Percentiles rank a stretch among this genome's conserved stretches.
Conservation (phyloP, 1,140 invertebrate species). For the Drosophila lacertosa region DNA sequence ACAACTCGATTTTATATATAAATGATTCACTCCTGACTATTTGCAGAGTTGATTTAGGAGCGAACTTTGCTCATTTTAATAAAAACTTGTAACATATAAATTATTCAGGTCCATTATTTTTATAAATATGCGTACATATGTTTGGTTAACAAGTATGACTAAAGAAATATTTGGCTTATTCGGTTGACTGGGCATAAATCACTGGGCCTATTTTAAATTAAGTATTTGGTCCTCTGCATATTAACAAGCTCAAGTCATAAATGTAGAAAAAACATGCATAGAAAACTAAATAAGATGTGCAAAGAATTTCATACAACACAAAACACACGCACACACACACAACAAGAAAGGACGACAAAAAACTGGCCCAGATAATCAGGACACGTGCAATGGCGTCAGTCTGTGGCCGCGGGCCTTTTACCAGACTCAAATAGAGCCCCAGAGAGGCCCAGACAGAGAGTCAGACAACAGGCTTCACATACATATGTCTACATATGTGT, state of each 20-base stretch:
- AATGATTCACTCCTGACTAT: too few relatives aligned
- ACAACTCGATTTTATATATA: too few relatives aligned
- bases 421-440: slow-evolving; percentile 39
- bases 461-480: slow-evolving; percentile 36
- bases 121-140: too few relatives aligned
- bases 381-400: slow-evolving; percentile 45
- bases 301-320: slow-evolving; percentile 11
- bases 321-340: too few relatives aligned
- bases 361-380: slow-evolving; percentile 20
- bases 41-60: too few relatives aligned
- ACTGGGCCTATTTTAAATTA: slow-evolving; percentile 48
- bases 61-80: too few relatives aligned
- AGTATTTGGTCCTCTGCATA: slow-evolving; percentile 45
- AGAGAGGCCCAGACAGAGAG: slow-evolving; percentile 38
- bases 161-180: slow-evolving; percentile 4
- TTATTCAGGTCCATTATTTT: too few relatives aligned
- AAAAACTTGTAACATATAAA: too few relatives aligned
- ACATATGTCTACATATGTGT: slow-evolving; percentile 15
- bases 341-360: slow-evolving; percentile 28
- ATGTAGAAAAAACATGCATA: slow-evolving; percentile 51
- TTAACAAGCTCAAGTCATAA: slow-evolving; percentile 68
- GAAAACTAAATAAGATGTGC: slow-evolving; percentile 43
- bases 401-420: slow-evolving; percentile 41
- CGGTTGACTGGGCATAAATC: slow-evolving; percentile 55
- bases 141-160: not conserved